A percentile compares a stretch with the other conserved stretches of the same genome.
Conservation (phyloP, 1,140 invertebrate species). For the Aphelenchoides fujianensis region DNA sequence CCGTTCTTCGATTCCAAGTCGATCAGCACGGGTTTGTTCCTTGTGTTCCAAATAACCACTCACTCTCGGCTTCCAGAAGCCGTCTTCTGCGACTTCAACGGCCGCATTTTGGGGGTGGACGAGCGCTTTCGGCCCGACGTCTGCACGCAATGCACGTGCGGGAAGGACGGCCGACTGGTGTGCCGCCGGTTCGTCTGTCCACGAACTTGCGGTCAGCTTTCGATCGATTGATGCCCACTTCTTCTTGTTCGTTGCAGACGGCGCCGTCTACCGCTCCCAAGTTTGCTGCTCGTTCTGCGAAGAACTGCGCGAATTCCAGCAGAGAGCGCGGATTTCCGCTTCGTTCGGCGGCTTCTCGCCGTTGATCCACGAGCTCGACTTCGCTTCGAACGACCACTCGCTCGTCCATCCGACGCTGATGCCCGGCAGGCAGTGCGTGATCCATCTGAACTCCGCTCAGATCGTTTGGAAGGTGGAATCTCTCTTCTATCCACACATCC, state of each 20-base stretch:
- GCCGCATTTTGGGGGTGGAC: not conserved
- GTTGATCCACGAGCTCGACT: not conserved
- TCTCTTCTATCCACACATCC: not conserved
- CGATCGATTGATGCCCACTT: no score
- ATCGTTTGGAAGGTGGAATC: slow-evolving; percentile 6
- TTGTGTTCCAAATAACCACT: not conserved
- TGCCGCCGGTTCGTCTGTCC: slow-evolving; percentile 12
- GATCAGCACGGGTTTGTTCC: not conserved
- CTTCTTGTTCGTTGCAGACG: no score
- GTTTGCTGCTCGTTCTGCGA: slow-evolving; percentile 21
- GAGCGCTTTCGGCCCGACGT: not conserved
- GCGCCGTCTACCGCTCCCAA: slow-evolving; percentile 1
- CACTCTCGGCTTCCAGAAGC: no score
- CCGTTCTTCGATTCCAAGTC: not conserved
- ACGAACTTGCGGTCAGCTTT: not conserved
- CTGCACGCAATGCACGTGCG: slow-evolving; percentile 13
- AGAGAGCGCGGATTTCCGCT: not conserved
- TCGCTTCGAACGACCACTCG: not conserved
- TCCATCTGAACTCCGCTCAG: slow-evolving; percentile 6
- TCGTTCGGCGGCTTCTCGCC: not conserved
- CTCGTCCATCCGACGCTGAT: not conserved
- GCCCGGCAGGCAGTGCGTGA: not conserved
- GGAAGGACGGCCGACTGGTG: not conserved
- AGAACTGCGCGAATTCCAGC: not conserved
- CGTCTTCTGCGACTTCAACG: not conserved